Conservation (phyloP, 2,113 vertebrate genomes). For the Caretta caretta region DNA sequence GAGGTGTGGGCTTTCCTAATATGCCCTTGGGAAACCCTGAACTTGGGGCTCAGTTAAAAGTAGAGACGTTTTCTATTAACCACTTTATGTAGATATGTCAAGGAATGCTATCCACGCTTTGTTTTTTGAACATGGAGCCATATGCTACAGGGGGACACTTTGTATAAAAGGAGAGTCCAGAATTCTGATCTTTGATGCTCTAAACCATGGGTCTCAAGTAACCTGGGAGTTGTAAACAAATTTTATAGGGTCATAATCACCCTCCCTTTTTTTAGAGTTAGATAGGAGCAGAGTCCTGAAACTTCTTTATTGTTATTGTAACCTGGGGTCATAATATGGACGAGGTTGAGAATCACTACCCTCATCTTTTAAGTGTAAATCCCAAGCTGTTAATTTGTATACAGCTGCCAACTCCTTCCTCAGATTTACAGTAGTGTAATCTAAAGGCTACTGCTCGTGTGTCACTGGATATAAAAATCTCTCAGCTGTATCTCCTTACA, state of each 20-base stretch:
- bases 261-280: neutral
- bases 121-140: neutral
- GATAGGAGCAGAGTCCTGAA: neutral
- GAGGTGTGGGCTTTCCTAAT: neutral
- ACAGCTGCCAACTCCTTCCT: neutral
- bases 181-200: neutral
- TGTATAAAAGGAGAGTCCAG: neutral
- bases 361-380: neutral
- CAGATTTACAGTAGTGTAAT: neutral
- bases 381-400: neutral
- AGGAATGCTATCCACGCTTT: neutral
- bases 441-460: neutral
- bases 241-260: neutral
- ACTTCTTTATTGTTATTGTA: neutral
- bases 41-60: neutral
- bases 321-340: neutral
- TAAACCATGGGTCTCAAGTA: neutral
- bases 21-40: neutral
- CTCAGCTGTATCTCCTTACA: neutral
- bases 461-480: neutral
- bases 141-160: neutral
- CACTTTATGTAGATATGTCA: neutral
- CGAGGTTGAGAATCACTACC: neutral
- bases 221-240: neutral
- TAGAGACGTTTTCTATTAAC: neutral